Evolutionary conservation across 2,888 invertebrate species (phyloP).

Genomic region (Tetramorium bicarinatum): DNA sequence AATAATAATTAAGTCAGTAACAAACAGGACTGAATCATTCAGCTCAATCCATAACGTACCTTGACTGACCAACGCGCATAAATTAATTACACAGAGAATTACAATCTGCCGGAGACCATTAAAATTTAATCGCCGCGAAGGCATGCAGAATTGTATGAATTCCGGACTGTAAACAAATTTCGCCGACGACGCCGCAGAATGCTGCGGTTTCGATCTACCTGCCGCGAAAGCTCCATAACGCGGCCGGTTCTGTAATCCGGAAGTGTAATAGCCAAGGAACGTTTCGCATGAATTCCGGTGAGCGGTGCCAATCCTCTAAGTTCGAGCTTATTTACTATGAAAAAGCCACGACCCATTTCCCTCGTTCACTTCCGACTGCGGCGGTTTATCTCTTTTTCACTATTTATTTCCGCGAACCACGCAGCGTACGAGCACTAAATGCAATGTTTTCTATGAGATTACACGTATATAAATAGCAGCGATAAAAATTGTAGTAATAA

Average conservation of each 20-base stretch:
- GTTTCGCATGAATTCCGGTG: constrained; percentile 21
- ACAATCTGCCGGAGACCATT: constrained; percentile 29
- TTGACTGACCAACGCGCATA: not conserved
- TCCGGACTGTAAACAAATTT: constrained; percentile 48
- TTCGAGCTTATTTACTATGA: constrained; percentile 67
- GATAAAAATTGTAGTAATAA: constrained; percentile 15
- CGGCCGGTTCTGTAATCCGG: constrained; percentile 30
- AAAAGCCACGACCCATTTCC: constrained; percentile 64
- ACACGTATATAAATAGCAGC: constrained; percentile 7
- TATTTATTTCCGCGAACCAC: constrained; percentile 60
- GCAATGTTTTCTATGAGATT: constrained; percentile 23
- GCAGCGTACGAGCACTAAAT: constrained; percentile 15
- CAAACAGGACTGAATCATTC: not conserved
- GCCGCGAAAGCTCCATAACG: constrained; percentile 41
- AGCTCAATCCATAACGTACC: not conserved
- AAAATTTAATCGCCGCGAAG: constrained; percentile 36
- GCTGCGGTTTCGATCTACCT: constrained; percentile 36
- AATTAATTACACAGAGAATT: constrained; percentile 43
- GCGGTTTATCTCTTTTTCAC: constrained; percentile 38
- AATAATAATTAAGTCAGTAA: constrained; percentile 1
- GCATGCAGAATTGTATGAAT: constrained; percentile 46
- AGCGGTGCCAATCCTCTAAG: constrained; percentile 54
- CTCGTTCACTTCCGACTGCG: constrained; percentile 55
- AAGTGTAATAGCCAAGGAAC: constrained; percentile 32
- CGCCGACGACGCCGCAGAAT: constrained; percentile 46